Conservation (phyloP, 2,888 invertebrate genomes). For the Chouioia cunea region DNA sequence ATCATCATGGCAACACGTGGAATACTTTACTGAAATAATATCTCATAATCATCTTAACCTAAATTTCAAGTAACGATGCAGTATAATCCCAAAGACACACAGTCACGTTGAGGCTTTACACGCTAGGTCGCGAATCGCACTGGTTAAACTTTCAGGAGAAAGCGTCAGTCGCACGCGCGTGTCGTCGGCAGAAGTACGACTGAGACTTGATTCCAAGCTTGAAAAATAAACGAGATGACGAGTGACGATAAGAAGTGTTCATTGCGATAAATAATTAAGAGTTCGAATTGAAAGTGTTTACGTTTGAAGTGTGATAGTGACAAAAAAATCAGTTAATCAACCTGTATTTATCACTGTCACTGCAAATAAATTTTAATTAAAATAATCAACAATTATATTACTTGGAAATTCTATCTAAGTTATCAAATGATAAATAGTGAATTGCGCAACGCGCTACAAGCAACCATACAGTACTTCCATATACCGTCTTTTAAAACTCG, state of each 20-base stretch:
- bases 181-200: not conserved
- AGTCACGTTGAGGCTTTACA: slow-evolving; percentile 6
- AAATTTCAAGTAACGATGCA: too few species aligned
- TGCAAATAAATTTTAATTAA: too few species aligned
- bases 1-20: too few species aligned
- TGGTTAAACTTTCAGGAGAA: slow-evolving; percentile 28
- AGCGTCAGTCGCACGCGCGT: slow-evolving; percentile 12
- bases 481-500: slow-evolving; percentile 8
- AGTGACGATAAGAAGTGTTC: too few species aligned
- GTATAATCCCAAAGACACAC: too few species aligned
- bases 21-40: too few species aligned
- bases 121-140: slow-evolving; percentile 1
- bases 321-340: not conserved
- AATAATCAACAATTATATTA: too few species aligned
- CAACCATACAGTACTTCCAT: too few species aligned
- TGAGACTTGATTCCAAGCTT: not conserved
- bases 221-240: slow-evolving; percentile 8
- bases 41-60: too few species aligned
- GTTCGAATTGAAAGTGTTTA: not conserved
- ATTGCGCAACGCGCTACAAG: too few species aligned
- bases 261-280: too few species aligned
- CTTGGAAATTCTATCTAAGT: not conserved
- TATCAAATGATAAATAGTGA: not conserved
- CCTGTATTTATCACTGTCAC: not conserved
- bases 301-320: not conserved